Evolutionary conservation across 2,113 vertebrate species (phyloP).

Genomic region (Rhipidura dahli): DNA sequence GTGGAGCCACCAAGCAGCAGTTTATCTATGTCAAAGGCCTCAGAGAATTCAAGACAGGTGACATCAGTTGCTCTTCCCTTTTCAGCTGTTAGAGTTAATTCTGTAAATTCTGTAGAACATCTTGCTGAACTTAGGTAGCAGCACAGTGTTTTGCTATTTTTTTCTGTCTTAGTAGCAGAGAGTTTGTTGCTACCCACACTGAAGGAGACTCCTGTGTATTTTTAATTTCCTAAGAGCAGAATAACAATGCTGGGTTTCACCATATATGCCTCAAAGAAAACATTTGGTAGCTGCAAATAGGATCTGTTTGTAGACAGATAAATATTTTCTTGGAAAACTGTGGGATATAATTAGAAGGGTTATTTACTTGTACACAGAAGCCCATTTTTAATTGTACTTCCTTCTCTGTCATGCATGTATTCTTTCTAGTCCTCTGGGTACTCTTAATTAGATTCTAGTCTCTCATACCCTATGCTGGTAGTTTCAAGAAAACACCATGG

Average conservation of each 20-base stretch:
- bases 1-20: neutral
- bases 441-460: neutral
- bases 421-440: neutral
- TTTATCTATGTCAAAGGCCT: neutral
- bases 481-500: neutral
- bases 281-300: neutral
- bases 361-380: neutral
- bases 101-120: neutral
- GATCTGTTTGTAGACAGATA: neutral
- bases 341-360: fast-evolving
- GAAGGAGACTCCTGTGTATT: neutral
- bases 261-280: neutral
- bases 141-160: neutral
- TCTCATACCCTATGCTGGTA: neutral
- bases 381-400: neutral
- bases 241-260: neutral
- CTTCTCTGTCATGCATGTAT: neutral
- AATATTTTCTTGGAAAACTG: neutral
- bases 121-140: neutral
- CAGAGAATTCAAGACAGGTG: neutral
- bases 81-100: neutral
- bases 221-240: neutral
- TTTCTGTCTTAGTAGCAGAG: neutral
- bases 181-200: neutral
- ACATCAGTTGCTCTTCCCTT: neutral